Percentiles rank a stretch among this genome's conserved stretches.
Conservation (phyloP, 2,113 vertebrate species). For the Cryptomyrus ogoouensis region DNA sequence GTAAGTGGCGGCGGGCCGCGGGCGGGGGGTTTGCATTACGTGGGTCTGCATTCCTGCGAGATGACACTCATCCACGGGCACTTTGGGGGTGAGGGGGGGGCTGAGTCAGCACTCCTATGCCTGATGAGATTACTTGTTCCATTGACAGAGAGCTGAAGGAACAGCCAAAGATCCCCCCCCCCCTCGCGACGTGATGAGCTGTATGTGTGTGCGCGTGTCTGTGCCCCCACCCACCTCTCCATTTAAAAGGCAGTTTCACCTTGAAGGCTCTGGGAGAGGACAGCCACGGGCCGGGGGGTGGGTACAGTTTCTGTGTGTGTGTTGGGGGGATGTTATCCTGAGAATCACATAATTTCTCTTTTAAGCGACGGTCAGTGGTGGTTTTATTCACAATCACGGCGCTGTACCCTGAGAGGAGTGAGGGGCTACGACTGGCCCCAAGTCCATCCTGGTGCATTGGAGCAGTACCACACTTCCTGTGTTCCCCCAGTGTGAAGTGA, state of each 20-base stretch:
- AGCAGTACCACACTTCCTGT: not conserved
- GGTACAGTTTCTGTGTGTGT: too few species aligned
- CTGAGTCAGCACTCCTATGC: slow-evolving; percentile 83
- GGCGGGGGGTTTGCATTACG: slow-evolving; percentile 80
- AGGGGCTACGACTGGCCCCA: not conserved
- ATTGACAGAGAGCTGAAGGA: slow-evolving; percentile 74
- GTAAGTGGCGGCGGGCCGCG: slow-evolving; percentile 16
- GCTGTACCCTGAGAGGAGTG: not conserved
- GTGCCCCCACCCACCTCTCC: not conserved
- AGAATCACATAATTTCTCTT: not conserved
- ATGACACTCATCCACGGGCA: slow-evolving; percentile 87
- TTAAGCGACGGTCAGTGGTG: not conserved
- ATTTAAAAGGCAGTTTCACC: slow-evolving; percentile 28
- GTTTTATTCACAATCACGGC: not conserved
- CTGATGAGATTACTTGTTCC: slow-evolving; percentile 91
- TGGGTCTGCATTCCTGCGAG: slow-evolving; percentile 86
- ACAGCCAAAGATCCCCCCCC: slow-evolving; percentile 57
- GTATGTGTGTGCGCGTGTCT: not conserved
- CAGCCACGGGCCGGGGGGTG: not conserved
- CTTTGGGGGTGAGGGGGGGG: slow-evolving; percentile 64
- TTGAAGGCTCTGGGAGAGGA: slow-evolving; percentile 24
- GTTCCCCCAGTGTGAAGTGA: too few species aligned
- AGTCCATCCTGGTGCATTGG: not conserved
- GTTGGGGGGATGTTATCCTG: not conserved
- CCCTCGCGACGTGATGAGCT: slow-evolving; percentile 46